Base-by-base conservation (phyloP, 1,140 invertebrate genomes). In the Atta cephalotes region DNA sequence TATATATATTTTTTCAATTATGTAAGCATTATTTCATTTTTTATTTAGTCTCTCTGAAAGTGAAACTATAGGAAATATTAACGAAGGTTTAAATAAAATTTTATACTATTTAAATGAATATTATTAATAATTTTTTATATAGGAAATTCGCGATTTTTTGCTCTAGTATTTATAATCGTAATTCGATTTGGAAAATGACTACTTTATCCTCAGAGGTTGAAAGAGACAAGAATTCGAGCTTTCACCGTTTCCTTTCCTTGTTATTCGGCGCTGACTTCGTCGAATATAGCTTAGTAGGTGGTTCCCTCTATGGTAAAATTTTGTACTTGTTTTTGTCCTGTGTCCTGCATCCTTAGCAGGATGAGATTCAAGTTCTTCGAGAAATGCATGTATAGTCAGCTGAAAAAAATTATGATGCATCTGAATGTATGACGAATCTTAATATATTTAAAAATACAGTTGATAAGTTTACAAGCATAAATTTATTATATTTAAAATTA, bases 201-300 rank as follows among this genome's bases (percentile, higher is more conserved):
- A 65, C 91, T 88, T 95, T 94, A 95, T 93, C 94, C 62, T 89
- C 80, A 7, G 94, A 92, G 91, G 88, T 88, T 84, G 89, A 89
- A 89, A 92, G 86, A 76, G 70, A 80, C 89, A 90, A 90, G 92
- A 92, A 92, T 94, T 94, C 90, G 76, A 81, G 87, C 85, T 92
- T 92, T 93, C 92, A 87, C 90, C 91, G 89, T 88, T 90, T 92
- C 87, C 91, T 85, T 85, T 68, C 60, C 84, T 81, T 72, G 79
- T 65, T 79, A 87, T 92, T 86, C 92, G 94, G 93, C 94, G 94
- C 94, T 94, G 92, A 92, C 85, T 90, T 91, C 92, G 85, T 76
- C 18, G 39, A 12, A 9, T 5, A 53, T 4, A 7, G 90, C 91
- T 94, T 80, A 88, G 87, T 72, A 92, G 45, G 89, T 95, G 94